A percentile compares a stretch with the other conserved stretches of the same genome.
These are phyloP conservation scores for Columba guinea DNA, from an alignment of 2,797 vertebrate genomes.

Conservation along the genomic window DNA sequence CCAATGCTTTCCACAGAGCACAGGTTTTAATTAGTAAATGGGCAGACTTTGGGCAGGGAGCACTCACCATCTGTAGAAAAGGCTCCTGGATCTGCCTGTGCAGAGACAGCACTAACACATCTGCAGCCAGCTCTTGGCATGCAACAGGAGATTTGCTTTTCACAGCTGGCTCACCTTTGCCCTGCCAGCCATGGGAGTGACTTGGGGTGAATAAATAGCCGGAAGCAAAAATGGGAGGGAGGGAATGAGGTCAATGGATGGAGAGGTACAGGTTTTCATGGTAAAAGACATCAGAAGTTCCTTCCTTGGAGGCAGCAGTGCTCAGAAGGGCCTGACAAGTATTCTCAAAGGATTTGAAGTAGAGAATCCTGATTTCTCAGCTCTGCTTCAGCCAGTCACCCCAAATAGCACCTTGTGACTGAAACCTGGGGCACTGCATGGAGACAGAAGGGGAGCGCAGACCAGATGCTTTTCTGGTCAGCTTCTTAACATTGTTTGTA, in stretches of 20 bases:
- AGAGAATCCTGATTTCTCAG: background rate
- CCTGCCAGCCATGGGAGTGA: slow-evolving; percentile 53
- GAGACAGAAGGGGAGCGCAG: background rate
- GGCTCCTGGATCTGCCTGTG: background rate
- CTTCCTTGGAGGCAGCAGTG: background rate
- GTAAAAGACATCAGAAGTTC: background rate
- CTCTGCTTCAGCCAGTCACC: background rate
- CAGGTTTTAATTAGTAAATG: slow-evolving; percentile 5
- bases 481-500: background rate
- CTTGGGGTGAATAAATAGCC: slow-evolving; percentile 59
- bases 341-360: background rate
- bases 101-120: background rate
- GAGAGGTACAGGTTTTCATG: slow-evolving; percentile 21
- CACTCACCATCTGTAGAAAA: background rate
- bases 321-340: background rate
- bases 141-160: slow-evolving; percentile 52
- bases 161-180: slow-evolving; percentile 37
- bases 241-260: background rate
- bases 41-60: slow-evolving; percentile 44
- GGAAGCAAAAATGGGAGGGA: slow-evolving; percentile 51
- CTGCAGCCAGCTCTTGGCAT: slow-evolving; percentile 67
- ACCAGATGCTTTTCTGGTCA: background rate
- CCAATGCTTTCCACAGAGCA: background rate
- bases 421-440: background rate
- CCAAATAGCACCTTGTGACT: background rate